Base-by-base conservation (phyloP, 1,140 invertebrate species). In the Dermatophagoides farinae region DNA sequence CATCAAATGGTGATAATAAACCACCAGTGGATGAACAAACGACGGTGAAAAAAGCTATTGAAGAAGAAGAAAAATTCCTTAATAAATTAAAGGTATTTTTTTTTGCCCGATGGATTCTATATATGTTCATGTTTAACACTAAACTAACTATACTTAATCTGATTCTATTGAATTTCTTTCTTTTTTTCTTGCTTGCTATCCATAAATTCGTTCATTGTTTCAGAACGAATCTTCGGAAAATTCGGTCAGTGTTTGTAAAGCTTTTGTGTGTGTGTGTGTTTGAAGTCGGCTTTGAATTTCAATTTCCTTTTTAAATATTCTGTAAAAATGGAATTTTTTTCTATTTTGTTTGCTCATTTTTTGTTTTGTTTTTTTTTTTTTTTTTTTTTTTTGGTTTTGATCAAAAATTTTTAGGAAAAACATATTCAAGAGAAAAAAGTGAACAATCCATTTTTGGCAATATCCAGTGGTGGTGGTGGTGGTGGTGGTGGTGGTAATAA, bases 1-100 rank as follows among this genome's bases (percentile, higher is more conserved):
- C 41, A 38, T 31, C 14, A 18, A n/a, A 44, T 49, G 59, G 20
- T n/a, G 22, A 49, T 4, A 14, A 22, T 14, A 47, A 57, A n/a
- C 14, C 12, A 47, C 39, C 64, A 40, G 31, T 57, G 67, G 76
- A 80, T 64, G 84, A 87, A 63, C 86, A 90, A 66, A 89, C 93
- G 66, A 81, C 80, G 60, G 73, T 90, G 2, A 83, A 85, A 68
- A 82, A 85, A 71, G 86, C 83, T 39, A 74, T 96, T 37, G 90
- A 90, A 50, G 91, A 97, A 71, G 91, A 96, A 74, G 88, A 92
- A 72, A 86, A 87, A 37, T 85, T 84, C 39, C 83, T 96, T 77
- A 91, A 88, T 74, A 86, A 92, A 70, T 87, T 92, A 68, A 95
- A 92, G 81, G 89, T 91, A 75, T 71, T 68, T 23, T 23, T 12